Base-by-base conservation (phyloP, 2,797 vertebrate species). In the Pseudomugil gertrudae region DNA sequence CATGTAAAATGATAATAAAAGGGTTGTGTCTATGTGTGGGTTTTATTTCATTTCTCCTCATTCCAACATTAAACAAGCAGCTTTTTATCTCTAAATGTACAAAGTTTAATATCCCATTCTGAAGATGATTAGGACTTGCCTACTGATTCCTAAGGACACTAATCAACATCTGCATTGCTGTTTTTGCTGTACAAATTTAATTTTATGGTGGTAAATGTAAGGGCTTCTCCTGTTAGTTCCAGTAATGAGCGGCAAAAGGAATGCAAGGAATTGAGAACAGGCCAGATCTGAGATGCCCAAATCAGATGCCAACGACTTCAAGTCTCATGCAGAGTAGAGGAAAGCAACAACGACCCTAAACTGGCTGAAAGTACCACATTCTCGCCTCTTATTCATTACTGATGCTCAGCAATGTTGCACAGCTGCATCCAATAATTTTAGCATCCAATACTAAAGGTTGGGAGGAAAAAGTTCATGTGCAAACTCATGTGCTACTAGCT, bases 1-100 rank as follows among this genome's bases (percentile, higher is more conserved):
- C n/a, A n/a, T n/a, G n/a, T 11, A 29, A 63, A 60, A 5, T 54
- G 58, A 26, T 40, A 52, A 15, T 13, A 21, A 2, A 43, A 23
- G 45, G n/a, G n/a, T n/a, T n/a, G n/a, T 29, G 29, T 2, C 1
- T 45, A 9, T 1, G 8, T 8, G 11, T 24, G n/a, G 24, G 2
- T 24, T 48, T 13, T 10, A 23, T 13, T 24, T 1, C 17, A 45
- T n/a, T 17, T 29, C 29, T 26, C 13, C 9, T 48, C 47, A 50
- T 10, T 17, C 13, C 0, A 26, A 26, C 10, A 24, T 13, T 4
- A 76, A 80, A 88, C 81, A 87, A 88, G 58, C 5, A 27, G 60
- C 74, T 48, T 84, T 88, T 87, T 86, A 72, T 87, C 17, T 62
- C 19, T 10, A 21, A n/a, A 33, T 60, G 10, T 69, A 58, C 73